phyloP scores from a whole-genome alignment of 2,797 vertebrate species.

The Artibeus lituratus region DNA sequence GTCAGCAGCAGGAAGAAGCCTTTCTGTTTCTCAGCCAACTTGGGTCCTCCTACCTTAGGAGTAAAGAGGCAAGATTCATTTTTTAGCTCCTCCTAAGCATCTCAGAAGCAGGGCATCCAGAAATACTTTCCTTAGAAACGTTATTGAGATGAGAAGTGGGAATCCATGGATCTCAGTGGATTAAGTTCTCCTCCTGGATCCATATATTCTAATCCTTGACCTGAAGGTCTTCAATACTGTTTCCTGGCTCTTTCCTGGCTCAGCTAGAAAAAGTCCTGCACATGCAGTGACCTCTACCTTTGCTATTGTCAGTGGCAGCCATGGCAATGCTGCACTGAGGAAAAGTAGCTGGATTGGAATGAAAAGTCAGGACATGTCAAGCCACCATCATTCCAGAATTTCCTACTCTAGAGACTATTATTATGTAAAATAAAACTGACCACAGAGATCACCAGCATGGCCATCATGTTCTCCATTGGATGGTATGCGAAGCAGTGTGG shows the following conservation, averaged over 20 bases:
- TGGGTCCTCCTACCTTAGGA: neutral
- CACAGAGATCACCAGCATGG: neutral
- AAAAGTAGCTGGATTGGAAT: neutral
- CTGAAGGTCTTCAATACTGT: neutral
- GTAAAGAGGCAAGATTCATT: neutral
- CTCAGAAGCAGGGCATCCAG: neutral
- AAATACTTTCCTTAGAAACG: neutral
- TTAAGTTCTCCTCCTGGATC: neutral
- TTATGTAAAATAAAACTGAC: neutral
- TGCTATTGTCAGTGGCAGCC: neutral
- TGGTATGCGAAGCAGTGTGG: neutral
- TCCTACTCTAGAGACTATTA: neutral
- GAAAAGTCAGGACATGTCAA: neutral
- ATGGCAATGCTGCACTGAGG: neutral
- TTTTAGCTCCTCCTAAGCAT: neutral
- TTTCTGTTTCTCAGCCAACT: neutral
- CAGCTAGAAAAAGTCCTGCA: neutral
- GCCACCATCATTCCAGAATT: neutral
- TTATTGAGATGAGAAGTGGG: neutral
- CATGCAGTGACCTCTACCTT: neutral
- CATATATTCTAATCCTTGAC: neutral
- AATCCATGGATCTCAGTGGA: neutral
- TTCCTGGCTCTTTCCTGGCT: neutral
- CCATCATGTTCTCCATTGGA: neutral
- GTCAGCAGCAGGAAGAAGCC: neutral